Evolutionary conservation across 2,888 invertebrate species (phyloP).

Genomic region (Parasteatoda lunata): DNA sequence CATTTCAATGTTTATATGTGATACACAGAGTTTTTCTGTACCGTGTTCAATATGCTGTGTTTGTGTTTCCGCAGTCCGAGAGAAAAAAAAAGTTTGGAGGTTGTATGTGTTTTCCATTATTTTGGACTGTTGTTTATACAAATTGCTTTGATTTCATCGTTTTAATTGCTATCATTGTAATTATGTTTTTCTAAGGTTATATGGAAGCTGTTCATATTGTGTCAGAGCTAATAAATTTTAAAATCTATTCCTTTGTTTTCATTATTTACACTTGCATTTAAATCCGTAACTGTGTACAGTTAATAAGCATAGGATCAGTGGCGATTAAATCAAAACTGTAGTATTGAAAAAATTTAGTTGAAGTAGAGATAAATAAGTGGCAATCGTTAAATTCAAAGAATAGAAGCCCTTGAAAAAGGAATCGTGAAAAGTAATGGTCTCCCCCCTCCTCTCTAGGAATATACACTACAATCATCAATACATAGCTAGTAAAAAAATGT

Average conservation of each 20-base stretch:
- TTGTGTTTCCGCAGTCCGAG: constrained; percentile 12
- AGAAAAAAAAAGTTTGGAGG: constrained; percentile 16
- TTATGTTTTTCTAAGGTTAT: constrained; percentile 64
- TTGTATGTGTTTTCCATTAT: constrained; percentile 24
- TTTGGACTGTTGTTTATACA: constrained; percentile 44
- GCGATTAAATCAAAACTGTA: too few species aligned
- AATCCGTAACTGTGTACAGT: too few species aligned
- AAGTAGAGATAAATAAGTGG: too few species aligned
- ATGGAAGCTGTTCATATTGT: constrained; percentile 66
- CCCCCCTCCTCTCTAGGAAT: too few species aligned
- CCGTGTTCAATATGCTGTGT: constrained; percentile 37
- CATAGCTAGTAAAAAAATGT: too few species aligned
- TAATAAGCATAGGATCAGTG: too few species aligned
- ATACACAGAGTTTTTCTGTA: constrained; percentile 52
- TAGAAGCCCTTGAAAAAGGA: too few species aligned
- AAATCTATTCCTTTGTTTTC: constrained; percentile 30
- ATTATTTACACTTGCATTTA: too few species aligned
- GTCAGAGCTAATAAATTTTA: constrained; percentile 68
- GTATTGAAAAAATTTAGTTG: too few species aligned
- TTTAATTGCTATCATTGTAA: constrained; percentile 62
- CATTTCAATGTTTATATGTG: constrained; percentile 65
- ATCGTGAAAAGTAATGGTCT: too few species aligned
- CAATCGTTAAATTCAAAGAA: too few species aligned
- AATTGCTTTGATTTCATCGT: constrained; percentile 59
- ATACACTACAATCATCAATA: too few species aligned